Evolutionary conservation across 1,140 invertebrate species (phyloP), one percentile per base, ranked within the genome.

Genomic region (Ceratosolen fusciceps): DNA sequence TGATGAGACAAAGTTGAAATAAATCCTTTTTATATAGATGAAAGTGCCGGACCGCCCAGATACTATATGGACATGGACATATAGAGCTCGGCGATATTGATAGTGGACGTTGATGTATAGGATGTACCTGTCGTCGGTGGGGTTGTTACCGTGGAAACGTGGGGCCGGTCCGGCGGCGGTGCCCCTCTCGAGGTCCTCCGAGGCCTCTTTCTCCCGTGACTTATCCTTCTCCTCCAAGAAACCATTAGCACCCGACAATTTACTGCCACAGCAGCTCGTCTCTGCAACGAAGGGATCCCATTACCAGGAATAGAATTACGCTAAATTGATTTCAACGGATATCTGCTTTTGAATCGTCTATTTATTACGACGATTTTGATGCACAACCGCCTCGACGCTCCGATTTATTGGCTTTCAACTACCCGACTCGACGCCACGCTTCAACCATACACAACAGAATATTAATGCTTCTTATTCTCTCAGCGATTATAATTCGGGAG

Each of bases 71-170:
- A 16, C 26, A 47, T n/a, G 67, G 2, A 16, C 26, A 49, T 3
- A 73, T 43, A 3, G 37, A 7, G n/a, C 1, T 34, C 7, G 29
- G 29, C 26, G 14, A 62, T 62, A 62, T 62, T 34, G 65, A 68
- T 68, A 70, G 67, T 26, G 39, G 31, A 37, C 60, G 31, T 37
- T 21, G 60, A 65, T 37, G 21, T 34, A 34, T 1, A 43, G 24
- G 24, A 58, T 43, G 70, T 58, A 81, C 80, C 80, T 81, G 60
- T 81, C 75, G 70, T 81, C 80, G 8, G 10, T 43, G n/a, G 74
- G 79, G 8, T 71, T 73, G 80, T 77, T 81, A 14, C 80, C 80
- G 75, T 81, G 80, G 75, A 65, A 81, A 77, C 80, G 80, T 0
- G 71, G 43, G 8, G 70, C 56, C 7, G 74, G 72, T 80, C 72